Conservation (phyloP, 2,888 invertebrate genomes). For the Eudemis profundana region DNA sequence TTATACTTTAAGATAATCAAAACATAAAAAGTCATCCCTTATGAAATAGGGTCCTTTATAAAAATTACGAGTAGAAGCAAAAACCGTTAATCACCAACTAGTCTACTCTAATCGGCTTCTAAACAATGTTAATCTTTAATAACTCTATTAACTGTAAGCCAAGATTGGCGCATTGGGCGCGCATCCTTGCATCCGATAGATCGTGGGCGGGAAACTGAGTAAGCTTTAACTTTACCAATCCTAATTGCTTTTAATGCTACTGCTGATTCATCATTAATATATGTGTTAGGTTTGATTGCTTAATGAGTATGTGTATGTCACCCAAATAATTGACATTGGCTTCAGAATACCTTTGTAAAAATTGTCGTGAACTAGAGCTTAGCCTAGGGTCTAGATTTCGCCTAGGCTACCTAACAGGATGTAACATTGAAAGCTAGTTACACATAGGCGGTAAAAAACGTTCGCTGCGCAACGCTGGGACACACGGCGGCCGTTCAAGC, state of each 20-base stretch:
- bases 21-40: too few relatives aligned
- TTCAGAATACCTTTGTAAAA: not conserved
- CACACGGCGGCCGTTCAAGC: slow-evolving; percentile 51
- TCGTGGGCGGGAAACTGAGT: slow-evolving; percentile 51
- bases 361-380: not conserved
- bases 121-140: slow-evolving; percentile 35
- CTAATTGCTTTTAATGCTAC: slow-evolving; percentile 32
- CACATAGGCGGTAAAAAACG: slow-evolving; percentile 30
- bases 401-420: slow-evolving; percentile 8
- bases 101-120: slow-evolving; percentile 3
- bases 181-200: slow-evolving; percentile 52
- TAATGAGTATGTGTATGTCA: not conserved
- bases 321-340: too few relatives aligned
- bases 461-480: slow-evolving; percentile 28
- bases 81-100: too few relatives aligned
- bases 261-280: slow-evolving; percentile 29
- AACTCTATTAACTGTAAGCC: slow-evolving; percentile 45
- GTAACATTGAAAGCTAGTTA: slow-evolving; percentile 17
- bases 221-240: slow-evolving; percentile 11
- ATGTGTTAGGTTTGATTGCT: slow-evolving; percentile 1
- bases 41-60: too few relatives aligned
- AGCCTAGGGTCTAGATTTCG: not conserved
- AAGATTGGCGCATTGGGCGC: slow-evolving; percentile 46
- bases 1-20: too few relatives aligned
- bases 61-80: too few relatives aligned